These are phyloP conservation scores for Gallinago undulata DNA, from an alignment of 2,113 vertebrate genomes.

Conservation along the genomic window DNA sequence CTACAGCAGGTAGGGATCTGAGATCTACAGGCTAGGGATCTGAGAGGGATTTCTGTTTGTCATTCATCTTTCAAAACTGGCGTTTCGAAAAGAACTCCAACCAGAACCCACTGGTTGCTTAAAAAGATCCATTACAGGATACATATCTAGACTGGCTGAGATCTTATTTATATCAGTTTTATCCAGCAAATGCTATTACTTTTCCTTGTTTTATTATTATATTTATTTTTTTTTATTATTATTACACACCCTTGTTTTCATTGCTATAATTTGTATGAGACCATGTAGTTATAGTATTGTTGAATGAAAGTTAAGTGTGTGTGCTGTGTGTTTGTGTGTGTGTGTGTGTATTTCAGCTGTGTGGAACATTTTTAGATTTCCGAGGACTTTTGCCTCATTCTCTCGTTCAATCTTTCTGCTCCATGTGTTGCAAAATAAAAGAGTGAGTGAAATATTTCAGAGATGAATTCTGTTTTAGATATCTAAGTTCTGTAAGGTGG, in stretches of 20 bases:
- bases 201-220: neutral
- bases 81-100: neutral
- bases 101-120: neutral
- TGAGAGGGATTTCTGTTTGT: neutral
- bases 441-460: neutral
- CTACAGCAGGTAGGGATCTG: neutral
- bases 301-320: neutral
- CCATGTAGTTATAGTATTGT: neutral
- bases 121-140: neutral
- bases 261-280: neutral
- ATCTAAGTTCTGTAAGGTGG: neutral
- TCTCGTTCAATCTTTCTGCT: neutral
- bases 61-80: neutral
- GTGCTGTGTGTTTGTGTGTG: accelerated
- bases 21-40: neutral
- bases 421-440: neutral
- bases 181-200: neutral
- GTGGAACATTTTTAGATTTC: neutral
- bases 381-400: neutral
- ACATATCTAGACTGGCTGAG: neutral
- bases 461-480: neutral
- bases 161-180: neutral
- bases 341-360: neutral
- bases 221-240: too few species aligned
- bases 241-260: neutral